A percentile compares a stretch with the other conserved stretches of the same genome.
Conservation (phyloP, 1,140 invertebrate genomes). For the Drosophila equinoxialis region DNA sequence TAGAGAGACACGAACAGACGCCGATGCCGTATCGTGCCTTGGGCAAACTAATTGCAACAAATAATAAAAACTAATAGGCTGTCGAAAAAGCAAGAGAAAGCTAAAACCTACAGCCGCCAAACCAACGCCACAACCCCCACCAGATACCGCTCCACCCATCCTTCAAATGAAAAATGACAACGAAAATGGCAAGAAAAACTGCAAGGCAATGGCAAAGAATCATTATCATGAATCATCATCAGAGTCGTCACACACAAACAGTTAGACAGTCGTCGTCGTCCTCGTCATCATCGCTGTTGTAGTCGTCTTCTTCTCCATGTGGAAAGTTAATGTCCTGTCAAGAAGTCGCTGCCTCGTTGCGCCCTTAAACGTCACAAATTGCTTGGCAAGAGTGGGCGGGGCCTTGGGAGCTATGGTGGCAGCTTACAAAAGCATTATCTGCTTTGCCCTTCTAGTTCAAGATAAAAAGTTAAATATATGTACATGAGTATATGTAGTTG, state of each 20-base stretch:
- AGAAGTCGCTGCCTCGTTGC: conserved; percentile 77
- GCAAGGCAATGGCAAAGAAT: conserved; percentile 64
- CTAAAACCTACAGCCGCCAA: conserved; percentile 18
- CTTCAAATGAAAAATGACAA: conserved; percentile 71
- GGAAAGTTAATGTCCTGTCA: conserved; percentile 78
- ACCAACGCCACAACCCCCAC: neutral
- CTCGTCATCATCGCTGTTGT: too few species aligned
- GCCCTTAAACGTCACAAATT: conserved; percentile 79
- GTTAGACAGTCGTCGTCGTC: conserved; percentile 35
- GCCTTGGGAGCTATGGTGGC: neutral
- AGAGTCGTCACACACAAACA: conserved; percentile 62
- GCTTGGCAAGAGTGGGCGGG: conserved; percentile 32
- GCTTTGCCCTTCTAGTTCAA: conserved; percentile 30
- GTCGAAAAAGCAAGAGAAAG: conserved; percentile 61
- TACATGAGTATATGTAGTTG: neutral
- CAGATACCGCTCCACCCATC: conserved; percentile 2
- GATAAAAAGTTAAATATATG: conserved; percentile 2
- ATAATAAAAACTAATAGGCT: conserved; percentile 81
- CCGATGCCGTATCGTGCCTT: conserved; percentile 21
- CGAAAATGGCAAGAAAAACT: conserved; percentile 55
- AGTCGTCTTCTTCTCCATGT: conserved; percentile 45
- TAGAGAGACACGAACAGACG: conserved; percentile 21
- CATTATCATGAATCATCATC: conserved; percentile 81
- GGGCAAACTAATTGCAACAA: conserved; percentile 76
- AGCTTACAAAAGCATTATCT: conserved; percentile 68